These are phyloP conservation scores for Seriola rivoliana DNA, from an alignment of 2,113 vertebrate species.

Conservation along the genomic window DNA sequence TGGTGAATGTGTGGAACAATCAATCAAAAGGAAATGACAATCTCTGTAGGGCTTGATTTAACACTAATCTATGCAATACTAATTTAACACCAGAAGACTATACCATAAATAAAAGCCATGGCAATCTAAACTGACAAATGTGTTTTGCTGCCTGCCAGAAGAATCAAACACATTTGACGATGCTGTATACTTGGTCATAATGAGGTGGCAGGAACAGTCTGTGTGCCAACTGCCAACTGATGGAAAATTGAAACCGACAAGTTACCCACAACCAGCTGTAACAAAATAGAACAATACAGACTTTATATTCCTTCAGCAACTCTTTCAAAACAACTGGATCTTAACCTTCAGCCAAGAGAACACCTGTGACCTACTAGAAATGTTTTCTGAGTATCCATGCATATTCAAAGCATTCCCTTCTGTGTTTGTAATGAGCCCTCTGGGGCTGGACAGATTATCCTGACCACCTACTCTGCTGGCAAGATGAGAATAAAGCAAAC, in stretches of 20 bases:
- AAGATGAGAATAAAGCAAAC: conserved; percentile 16
- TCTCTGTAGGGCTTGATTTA: not conserved
- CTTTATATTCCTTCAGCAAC: conserved; percentile 1
- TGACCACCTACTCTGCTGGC: conserved; percentile 19
- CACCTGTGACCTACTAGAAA: conserved; percentile 1
- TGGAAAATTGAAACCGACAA: conserved; percentile 30
- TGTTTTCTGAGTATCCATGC: conserved; percentile 1
- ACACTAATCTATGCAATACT: not conserved
- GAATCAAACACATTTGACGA: conserved; percentile 4
- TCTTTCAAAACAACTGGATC: conserved; percentile 7
- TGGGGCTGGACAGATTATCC: conserved; percentile 10
- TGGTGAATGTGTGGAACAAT: not conserved
- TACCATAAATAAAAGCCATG: not conserved
- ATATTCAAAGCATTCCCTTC: conserved; percentile 14
- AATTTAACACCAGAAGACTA: not conserved
- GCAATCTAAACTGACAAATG: conserved; percentile 12
- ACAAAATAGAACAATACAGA: conserved; percentile 13
- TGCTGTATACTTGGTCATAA: conserved; percentile 17
- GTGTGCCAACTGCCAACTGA: conserved; percentile 37
- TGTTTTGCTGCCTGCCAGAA: conserved; percentile 35
- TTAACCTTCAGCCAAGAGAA: not conserved
- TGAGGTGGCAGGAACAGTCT: conserved; percentile 39
- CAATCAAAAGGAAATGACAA: not conserved
- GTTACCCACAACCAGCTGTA: not conserved
- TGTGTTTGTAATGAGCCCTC: conserved; percentile 24